Evolutionary conservation across 2,113 vertebrate genomes (phyloP), one percentile per base, ranked within the genome.

Genomic region (Sebastes fasciatus): DNA sequence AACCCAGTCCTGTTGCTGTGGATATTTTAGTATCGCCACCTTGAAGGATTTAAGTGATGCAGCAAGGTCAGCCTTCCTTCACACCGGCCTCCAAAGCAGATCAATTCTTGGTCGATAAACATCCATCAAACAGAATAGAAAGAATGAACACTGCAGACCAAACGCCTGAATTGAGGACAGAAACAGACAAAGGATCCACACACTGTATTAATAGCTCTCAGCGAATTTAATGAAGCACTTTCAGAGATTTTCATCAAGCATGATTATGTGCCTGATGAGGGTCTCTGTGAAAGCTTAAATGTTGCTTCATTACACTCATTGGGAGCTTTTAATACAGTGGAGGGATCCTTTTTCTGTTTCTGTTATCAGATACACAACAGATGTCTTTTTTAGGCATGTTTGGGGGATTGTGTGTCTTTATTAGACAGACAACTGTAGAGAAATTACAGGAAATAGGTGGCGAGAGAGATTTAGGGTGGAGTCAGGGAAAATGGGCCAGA

Each of bases 1-100:
- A 34, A 85, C 73, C 34, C 63, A 70, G 16, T 73, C 60, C 62
- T 40, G 79, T 91, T 74, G 16, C 65, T 82, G 73, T 91, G 77
- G 75, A 61, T 83, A 75, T 80, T 75, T 83, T 60, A 60, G 72
- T 52, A 57, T 82, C 26, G 11, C 55, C 43, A 52, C 82, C 62
- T 64, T 58, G 69, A 80, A 64, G 62, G 71, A 75, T 72, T 77
- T 68, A 73, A 62, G 34, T 54, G 48, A 21, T 63, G 43, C 74
- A 83, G 74, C 48, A 66, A 69, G 61, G 69, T 85, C 78, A 64
- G 48, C 42, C 34, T 55, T 58, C 52, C 76, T 54, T 71, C 55
- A 81, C 48, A 16, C 43, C 19, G 69, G 70, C 54, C 40, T 82
- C 10, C 60, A 7, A 70, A 82, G 48, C 42, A 43, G 60, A 58